These are phyloP conservation scores for Drosophila mercatorum DNA, from an alignment of 2,888 invertebrate species.

Conservation along the genomic window DNA sequence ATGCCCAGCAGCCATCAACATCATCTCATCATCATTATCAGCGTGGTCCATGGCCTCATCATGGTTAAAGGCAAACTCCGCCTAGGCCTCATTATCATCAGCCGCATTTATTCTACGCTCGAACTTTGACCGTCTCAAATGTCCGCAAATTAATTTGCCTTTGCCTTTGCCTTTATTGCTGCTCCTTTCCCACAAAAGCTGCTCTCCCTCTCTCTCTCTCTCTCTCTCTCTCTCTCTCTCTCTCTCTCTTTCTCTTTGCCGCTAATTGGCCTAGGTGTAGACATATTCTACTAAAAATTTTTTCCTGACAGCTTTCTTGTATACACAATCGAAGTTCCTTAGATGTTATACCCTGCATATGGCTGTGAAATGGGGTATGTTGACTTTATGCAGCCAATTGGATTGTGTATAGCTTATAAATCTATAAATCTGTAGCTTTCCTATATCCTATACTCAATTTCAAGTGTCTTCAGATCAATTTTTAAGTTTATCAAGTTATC, in stretches of 20 bases:
- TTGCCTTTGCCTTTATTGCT: conserved; percentile 29
- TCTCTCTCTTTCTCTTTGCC: background rate
- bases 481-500: background rate
- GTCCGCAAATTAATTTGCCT: conserved; percentile 60
- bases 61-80: conserved; percentile 28
- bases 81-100: conserved; percentile 50
- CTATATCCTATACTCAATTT: background rate
- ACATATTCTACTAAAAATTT: background rate
- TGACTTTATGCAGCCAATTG: no score
- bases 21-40: conserved; percentile 52
- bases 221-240: background rate
- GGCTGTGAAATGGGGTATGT: background rate
- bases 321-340: background rate
- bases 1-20: conserved; percentile 14
- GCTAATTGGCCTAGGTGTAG: conserved; percentile 4
- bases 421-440: no score
- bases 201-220: background rate
- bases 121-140: conserved; percentile 61
- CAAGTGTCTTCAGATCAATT: background rate
- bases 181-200: conserved; percentile 27
- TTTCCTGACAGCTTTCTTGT: conserved; percentile 1
- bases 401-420: no score
- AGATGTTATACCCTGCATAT: conserved; percentile 1
- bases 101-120: conserved; percentile 35
- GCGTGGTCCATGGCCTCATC: conserved; percentile 50